These are phyloP conservation scores for Agrotis puta DNA, from an alignment of 2,888 invertebrate genomes.

Conservation along the genomic window DNA sequence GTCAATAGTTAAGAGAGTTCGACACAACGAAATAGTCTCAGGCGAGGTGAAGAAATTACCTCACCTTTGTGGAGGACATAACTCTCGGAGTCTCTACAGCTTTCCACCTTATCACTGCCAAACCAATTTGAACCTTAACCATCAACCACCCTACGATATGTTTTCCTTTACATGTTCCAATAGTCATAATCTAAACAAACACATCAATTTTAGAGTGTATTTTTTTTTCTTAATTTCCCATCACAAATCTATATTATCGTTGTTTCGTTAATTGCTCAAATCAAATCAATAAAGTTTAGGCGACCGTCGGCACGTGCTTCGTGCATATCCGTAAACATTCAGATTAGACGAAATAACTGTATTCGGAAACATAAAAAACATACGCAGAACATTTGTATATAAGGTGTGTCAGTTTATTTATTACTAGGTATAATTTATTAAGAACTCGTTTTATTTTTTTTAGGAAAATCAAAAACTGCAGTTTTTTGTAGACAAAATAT, in stretches of 20 bases:
- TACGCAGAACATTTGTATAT: slow-evolving; percentile 8
- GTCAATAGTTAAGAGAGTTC: slow-evolving; percentile 86
- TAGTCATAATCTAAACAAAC: slow-evolving; percentile 57
- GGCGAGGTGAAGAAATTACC: slow-evolving; percentile 82
- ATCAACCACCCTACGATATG: slow-evolving; percentile 16
- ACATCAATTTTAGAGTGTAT: slow-evolving; percentile 58
- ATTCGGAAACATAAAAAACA: slow-evolving; percentile 16
- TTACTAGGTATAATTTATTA: neutral
- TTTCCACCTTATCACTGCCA: slow-evolving; percentile 60
- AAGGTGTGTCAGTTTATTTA: slow-evolving; percentile 21
- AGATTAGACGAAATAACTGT: slow-evolving; percentile 47
- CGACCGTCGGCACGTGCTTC: slow-evolving; percentile 63
- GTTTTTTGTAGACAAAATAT: too few relatives aligned
- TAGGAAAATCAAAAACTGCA: too few relatives aligned
- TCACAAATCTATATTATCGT: slow-evolving; percentile 57
- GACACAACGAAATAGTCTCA: slow-evolving; percentile 84
- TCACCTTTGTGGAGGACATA: slow-evolving; percentile 79
- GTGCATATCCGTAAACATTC: slow-evolving; percentile 47
- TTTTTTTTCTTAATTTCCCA: slow-evolving; percentile 52
- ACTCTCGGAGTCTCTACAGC: slow-evolving; percentile 70
- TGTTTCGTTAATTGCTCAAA: slow-evolving; percentile 66
- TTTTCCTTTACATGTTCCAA: slow-evolving; percentile 31
- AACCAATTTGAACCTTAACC: slow-evolving; percentile 64
- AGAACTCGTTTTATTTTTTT: too few relatives aligned
- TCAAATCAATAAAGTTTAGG: slow-evolving; percentile 61